A percentile compares a stretch with the other conserved stretches of the same genome.
Conservation (phyloP, 2,797 vertebrate species). For the Pitangus sulphuratus region DNA sequence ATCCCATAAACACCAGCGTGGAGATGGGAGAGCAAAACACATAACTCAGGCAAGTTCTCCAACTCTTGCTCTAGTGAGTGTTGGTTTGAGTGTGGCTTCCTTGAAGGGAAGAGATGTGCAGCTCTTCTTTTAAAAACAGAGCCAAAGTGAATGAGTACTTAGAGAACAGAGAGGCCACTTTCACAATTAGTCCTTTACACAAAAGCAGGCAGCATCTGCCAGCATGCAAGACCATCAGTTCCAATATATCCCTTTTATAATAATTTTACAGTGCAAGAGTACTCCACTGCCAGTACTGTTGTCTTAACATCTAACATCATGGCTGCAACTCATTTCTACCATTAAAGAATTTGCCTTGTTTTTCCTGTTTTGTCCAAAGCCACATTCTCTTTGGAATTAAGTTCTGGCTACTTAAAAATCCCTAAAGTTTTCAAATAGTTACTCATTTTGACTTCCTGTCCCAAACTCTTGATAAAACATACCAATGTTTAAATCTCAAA, state of each 20-base stretch:
- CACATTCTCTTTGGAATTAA: background rate
- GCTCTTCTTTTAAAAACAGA: background rate
- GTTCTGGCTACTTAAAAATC: conserved; percentile 33
- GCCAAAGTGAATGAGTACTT: background rate
- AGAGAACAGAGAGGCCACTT: background rate
- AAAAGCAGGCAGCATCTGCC: background rate
- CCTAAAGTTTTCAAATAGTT: conserved; percentile 25
- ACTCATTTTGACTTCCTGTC: conserved; percentile 30
- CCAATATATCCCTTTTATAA: background rate
- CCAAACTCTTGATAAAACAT: conserved; percentile 27
- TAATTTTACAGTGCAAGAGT: background rate
- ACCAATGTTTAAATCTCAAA: conserved; percentile 28
- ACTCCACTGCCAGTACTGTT: background rate
- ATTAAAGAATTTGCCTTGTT: background rate
- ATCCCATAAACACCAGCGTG: background rate
- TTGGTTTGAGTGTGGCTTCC: background rate
- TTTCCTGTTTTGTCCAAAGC: conserved; percentile 17
- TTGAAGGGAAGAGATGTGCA: background rate
- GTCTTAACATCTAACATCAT: background rate
- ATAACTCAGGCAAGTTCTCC: background rate
- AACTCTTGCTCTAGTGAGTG: background rate
- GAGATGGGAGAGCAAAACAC: background rate
- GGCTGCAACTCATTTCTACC: background rate
- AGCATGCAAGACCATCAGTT: background rate
- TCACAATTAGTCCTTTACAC: background rate